Evolutionary conservation across 1,140 invertebrate genomes (phyloP), one percentile per base, ranked within the genome.

Genomic region (Cecropterus lyciades): DNA sequence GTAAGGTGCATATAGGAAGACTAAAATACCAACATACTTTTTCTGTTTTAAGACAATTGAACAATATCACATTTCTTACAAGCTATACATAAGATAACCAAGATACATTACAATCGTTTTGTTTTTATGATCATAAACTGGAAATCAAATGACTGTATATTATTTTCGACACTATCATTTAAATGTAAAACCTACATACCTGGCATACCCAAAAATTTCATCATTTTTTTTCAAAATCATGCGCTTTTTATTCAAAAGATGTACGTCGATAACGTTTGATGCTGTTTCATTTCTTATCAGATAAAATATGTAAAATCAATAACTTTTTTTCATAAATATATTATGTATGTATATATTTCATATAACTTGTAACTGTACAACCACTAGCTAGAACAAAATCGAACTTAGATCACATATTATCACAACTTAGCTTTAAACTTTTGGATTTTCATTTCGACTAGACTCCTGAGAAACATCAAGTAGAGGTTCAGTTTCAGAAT

Each of bases 401-500:
- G 52, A 63, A 60, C 43, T 33, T 15, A 40, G 49, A 63, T 52
- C 59, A 63, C 48, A 52, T 65, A 62, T 59, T 67, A 64, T 67
- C 51, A 67, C 64, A 30, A 64, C 16, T 42, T 40, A 42, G 10
- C 49, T 51, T 56, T 77, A 90, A 20, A 75, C 87, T 69, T 70
- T 77, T 4, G 87, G 87, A 60, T 88, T 75, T 45, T 66, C 15
- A 17, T 45, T 69, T 63, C 16, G 48, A 62, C 24, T 43, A 55
- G 40, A 43, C 9, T 77, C 70, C 16, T 78, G 65, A 17, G 72
- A 53, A 9, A 60, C 66, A 55, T 73, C 70, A 6, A 90, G 65
- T 11, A 91, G 57, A 1, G 86, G 87, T 64, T 89, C 82, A 0
- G 79, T 85, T 33, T 91, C 89, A 1, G 84, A 82, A 43, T 70